Percentiles rank a stretch among this genome's conserved stretches.
Conservation (phyloP, 2,113 vertebrate species). For the Seriola rivoliana region DNA sequence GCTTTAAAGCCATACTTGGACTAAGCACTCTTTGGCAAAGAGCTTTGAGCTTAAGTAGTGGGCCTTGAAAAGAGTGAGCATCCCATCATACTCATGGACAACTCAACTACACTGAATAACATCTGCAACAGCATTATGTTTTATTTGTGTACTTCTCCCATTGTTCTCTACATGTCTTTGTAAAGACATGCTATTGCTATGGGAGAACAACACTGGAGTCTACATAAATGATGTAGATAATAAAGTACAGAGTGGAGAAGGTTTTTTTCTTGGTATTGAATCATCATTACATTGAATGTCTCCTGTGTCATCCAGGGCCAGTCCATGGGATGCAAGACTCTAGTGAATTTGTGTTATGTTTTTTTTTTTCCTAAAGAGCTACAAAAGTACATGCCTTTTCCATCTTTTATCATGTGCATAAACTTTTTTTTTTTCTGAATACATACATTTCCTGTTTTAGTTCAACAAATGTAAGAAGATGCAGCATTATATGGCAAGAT, state of each 20-base stretch:
- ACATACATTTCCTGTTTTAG: background rate
- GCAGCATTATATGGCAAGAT: background rate
- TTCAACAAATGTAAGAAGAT: background rate
- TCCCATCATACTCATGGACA: background rate
- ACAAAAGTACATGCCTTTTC: slow-evolving; percentile 7
- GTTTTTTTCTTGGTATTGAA: slow-evolving; percentile 2
- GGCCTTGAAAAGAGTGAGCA: background rate
- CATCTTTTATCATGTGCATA: slow-evolving; percentile 1
- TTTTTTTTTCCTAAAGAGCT: slow-evolving; percentile 30
- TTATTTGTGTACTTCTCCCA: slow-evolving; percentile 2
- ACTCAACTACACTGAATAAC: background rate
- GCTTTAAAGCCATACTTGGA: background rate
- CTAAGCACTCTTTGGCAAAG: background rate
- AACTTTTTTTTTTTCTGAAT: background rate
- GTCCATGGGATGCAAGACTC: background rate
- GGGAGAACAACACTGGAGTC: slow-evolving; percentile 10
- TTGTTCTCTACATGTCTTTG: background rate
- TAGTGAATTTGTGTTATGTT: background rate
- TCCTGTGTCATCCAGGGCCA: background rate
- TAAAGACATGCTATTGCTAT: background rate
- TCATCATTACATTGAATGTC: slow-evolving; percentile 17
- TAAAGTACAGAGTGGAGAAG: background rate
- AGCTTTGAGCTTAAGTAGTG: background rate
- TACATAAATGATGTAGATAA: slow-evolving; percentile 36
- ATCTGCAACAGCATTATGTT: slow-evolving; percentile 6